These are phyloP conservation scores for Chironomus striatipennis DNA, from an alignment of 1,140 invertebrate species.

Conservation along the genomic window DNA sequence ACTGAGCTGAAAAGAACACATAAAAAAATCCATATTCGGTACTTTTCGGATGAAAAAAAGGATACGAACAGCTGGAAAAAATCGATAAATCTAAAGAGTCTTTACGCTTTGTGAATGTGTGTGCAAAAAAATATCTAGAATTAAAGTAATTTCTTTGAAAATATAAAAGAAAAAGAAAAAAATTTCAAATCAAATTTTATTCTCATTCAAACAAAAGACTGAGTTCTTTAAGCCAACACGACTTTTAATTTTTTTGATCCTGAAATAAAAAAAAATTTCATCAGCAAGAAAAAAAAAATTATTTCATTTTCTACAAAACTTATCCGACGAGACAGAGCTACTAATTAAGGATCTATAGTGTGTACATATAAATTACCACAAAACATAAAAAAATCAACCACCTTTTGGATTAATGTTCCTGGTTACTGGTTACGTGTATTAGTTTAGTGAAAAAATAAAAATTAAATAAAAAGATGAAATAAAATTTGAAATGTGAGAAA, in stretches of 20 bases:
- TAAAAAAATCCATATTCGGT: background rate
- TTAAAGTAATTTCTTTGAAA: background rate
- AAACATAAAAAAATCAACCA: too few species aligned
- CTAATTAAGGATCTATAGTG: too few species aligned
- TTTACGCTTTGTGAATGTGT: background rate
- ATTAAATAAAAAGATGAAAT: too few species aligned
- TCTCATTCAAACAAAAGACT: slow-evolving; percentile 25
- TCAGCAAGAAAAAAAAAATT: too few species aligned
- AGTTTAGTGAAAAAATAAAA: background rate
- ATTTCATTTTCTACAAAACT: background rate
- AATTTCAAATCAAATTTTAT: background rate
- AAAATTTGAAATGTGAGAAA: background rate
- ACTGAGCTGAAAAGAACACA: too few species aligned
- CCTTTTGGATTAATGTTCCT: slow-evolving; percentile 25
- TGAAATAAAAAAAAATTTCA: background rate
- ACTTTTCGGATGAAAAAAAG: slow-evolving; percentile 3
- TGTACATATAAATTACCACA: too few species aligned
- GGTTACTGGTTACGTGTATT: slow-evolving; percentile 4
- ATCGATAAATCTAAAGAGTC: slow-evolving; percentile 21
- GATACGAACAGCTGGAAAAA: slow-evolving; percentile 19
- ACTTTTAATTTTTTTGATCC: background rate
- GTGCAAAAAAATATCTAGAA: background rate
- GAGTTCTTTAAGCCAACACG: slow-evolving; percentile 25
- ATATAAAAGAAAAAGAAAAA: background rate
- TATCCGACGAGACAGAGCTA: too few species aligned